Evolutionary conservation across 2,113 vertebrate species (phyloP).

Genomic region (Hystrix brachyura): DNA sequence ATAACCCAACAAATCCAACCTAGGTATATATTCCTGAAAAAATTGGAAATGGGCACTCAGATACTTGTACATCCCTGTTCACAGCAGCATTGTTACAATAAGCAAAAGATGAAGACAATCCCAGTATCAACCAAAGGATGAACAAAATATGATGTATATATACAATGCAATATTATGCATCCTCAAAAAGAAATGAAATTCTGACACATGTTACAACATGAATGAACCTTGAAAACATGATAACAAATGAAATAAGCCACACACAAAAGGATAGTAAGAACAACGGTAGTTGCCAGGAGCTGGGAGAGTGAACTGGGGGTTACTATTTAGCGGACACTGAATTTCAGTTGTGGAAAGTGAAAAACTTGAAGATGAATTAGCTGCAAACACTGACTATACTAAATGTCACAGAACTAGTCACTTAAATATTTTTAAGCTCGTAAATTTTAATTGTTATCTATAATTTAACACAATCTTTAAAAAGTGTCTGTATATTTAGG

Average conservation of each 20-base stretch:
- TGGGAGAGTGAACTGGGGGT: not conserved
- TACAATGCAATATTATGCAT: not conserved
- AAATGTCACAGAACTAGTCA: not conserved
- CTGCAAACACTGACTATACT: not conserved
- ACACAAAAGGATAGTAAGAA: not conserved
- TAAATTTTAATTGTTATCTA: not conserved
- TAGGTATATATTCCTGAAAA: not conserved
- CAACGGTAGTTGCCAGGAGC: not conserved
- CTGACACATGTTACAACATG: not conserved
- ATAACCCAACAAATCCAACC: conserved; percentile 7
- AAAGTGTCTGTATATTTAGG: not conserved
- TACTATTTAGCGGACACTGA: not conserved
- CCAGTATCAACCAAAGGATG: not conserved
- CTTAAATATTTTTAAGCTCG: not conserved
- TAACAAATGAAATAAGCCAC: not conserved
- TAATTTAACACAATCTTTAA: conserved; percentile 26
- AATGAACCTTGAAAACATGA: not conserved
- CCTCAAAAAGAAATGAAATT: not conserved
- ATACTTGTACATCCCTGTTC: not conserved
- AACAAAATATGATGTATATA: not conserved
- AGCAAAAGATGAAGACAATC: not conserved
- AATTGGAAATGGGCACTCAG: not conserved
- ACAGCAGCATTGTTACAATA: not conserved
- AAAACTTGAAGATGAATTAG: not conserved
- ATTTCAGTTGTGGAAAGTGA: not conserved